Base-by-base conservation (phyloP, 2,797 vertebrate species). In the Myotis planiceps region DNA sequence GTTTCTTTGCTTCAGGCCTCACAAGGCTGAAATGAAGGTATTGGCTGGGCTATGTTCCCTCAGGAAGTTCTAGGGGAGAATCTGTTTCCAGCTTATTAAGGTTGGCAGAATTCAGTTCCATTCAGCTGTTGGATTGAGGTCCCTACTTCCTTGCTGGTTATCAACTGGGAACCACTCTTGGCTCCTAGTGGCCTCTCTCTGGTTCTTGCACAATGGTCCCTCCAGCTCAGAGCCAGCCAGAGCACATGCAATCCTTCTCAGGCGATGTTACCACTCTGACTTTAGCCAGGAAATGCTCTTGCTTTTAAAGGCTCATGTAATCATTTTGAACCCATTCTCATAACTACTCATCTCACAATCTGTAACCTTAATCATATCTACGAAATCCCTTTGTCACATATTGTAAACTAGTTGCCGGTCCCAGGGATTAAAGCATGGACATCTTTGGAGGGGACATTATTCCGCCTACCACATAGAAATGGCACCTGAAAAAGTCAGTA, bases 281-380 rank as follows among this genome's bases (percentile, higher is more conserved):
- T 81, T 85, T 34, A 65, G 47, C 34, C 12, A 65, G 83, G 37
- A 93, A 45, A 42, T 21, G 14, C 58, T 94, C 39, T n/a, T 71
- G 29, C 68, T 58, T 89, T 86, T 45, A 92, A 87, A 63, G 45
- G 23, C 29, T 93, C 58, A 1, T 39, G 42, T 72, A 71, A 92
- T 65, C n/a, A 32, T 75, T 25, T 29, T 83, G 69, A 76, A 18
- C 29, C 63, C n/a, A 74, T 39, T 14, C 29, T 37, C 23, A 66
- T 79, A 80, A 74, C 71, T 63, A 76, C 13, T 53, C 74, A 21
- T 96, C 84, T 93, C 76, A 83, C n/a, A 89, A 89, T 74, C 92
- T 68, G 12, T 75, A 88, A 58, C 49, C 49, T 82, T 45, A 85
- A 45, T 76, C 55, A 63, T 32, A 82, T 91, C 69, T 60, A 12